phyloP scores from a whole-genome alignment of 1,140 invertebrate genomes.

The Rhopalosiphum maidis region DNA sequence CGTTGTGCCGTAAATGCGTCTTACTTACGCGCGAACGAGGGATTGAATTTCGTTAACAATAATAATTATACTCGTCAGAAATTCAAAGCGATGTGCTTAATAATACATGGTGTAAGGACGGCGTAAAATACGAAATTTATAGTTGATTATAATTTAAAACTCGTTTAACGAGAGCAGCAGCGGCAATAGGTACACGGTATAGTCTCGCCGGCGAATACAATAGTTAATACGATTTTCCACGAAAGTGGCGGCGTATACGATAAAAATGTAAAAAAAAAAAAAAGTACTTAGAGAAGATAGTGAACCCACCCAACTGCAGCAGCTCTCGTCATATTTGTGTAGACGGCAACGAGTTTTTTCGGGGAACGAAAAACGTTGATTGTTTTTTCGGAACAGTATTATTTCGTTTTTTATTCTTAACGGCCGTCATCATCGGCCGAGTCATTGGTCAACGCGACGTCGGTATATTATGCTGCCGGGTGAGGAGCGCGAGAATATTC shows the following conservation, averaged over 20 bases:
- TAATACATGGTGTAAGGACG: not conserved
- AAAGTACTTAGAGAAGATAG: not conserved
- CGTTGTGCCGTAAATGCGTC: not conserved
- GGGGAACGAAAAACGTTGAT: not conserved
- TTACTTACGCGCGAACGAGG: not conserved
- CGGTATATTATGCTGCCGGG: no score
- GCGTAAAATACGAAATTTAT: not conserved
- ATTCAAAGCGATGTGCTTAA: not conserved
- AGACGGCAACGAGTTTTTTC: not conserved
- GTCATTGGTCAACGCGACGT: not conserved
- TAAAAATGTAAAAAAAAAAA: not conserved
- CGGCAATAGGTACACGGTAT: no score
- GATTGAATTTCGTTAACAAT: not conserved
- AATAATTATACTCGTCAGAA: not conserved
- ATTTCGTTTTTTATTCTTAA: not conserved
- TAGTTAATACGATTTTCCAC: not conserved
- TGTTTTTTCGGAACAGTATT: not conserved
- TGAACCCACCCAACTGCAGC: no score
- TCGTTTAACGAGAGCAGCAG: not conserved
- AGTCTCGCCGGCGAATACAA: not conserved
- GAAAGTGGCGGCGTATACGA: not conserved
- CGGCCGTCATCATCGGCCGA: not conserved
- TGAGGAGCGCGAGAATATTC: not conserved
- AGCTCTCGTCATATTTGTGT: not conserved
- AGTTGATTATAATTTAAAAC: slow-evolving; percentile 6